Evolutionary conservation across 2,888 invertebrate genomes (phyloP).

Genomic region (Drosophila percnosoma): DNA sequence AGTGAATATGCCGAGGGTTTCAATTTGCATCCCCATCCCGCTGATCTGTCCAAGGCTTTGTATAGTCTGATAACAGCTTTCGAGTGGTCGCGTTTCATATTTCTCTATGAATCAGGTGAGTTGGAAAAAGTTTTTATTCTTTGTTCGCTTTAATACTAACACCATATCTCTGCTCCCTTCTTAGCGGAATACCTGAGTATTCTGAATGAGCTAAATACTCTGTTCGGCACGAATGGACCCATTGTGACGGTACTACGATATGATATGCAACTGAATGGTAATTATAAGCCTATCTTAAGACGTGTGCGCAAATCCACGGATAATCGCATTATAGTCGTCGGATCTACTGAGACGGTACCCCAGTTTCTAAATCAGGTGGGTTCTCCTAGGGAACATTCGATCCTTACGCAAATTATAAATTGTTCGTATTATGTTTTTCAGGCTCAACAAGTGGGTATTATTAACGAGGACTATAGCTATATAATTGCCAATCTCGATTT

Average conservation of each 20-base stretch:
- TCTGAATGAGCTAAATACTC: slow-evolving; percentile 90
- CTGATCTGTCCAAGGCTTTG: slow-evolving; percentile 88
- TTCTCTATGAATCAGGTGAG: slow-evolving; percentile 86
- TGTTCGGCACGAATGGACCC: slow-evolving; percentile 87
- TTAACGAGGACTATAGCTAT: slow-evolving; percentile 95
- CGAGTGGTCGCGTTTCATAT: slow-evolving; percentile 93
- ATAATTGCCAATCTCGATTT: slow-evolving; percentile 93
- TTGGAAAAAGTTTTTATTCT: background rate
- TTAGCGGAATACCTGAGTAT: slow-evolving; percentile 87
- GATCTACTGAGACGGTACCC: slow-evolving; percentile 87
- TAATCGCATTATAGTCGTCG: slow-evolving; percentile 90
- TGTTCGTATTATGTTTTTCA: slow-evolving; percentile 77
- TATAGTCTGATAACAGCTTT: slow-evolving; percentile 89
- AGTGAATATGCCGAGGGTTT: slow-evolving; percentile 87
- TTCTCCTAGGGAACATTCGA: background rate
- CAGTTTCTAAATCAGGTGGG: slow-evolving; percentile 86
- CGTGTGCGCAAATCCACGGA: slow-evolving; percentile 89
- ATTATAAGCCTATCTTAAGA: slow-evolving; percentile 88
- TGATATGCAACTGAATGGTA: slow-evolving; percentile 88
- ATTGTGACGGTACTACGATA: slow-evolving; percentile 88
- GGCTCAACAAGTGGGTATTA: slow-evolving; percentile 98
- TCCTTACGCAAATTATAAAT: background rate
- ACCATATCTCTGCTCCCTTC: background rate
- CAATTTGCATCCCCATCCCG: slow-evolving; percentile 91
- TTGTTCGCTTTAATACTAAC: background rate